phyloP scores from a whole-genome alignment of 2,888 invertebrate species.

The Leptinotarsa haldemani region DNA sequence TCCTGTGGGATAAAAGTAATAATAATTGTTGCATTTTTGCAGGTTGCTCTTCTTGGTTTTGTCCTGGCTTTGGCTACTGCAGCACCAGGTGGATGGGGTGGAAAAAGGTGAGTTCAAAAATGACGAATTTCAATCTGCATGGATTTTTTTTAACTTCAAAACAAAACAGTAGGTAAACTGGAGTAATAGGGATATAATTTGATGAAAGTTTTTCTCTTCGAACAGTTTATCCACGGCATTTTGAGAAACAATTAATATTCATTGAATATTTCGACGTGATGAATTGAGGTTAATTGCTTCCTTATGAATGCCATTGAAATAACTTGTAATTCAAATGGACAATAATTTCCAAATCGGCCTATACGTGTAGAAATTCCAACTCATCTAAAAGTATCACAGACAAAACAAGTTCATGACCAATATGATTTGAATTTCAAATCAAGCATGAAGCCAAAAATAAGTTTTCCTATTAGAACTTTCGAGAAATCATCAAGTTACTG shows the following conservation, averaged over 20 bases:
- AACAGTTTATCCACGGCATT: neutral
- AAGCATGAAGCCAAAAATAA: too few relatives aligned
- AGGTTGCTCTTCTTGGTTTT: constrained; percentile 29
- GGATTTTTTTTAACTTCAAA: neutral
- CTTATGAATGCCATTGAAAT: neutral
- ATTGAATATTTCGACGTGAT: neutral
- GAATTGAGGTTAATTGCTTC: constrained; percentile 5
- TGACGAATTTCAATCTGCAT: neutral
- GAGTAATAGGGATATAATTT: neutral
- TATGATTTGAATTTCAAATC: too few relatives aligned
- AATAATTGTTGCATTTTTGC: neutral
- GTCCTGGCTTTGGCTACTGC: constrained; percentile 28
- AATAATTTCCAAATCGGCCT: neutral
- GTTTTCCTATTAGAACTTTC: too few relatives aligned
- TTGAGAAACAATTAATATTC: neutral
- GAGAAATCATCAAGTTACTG: too few relatives aligned
- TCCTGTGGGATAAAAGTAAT: neutral
- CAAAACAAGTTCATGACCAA: too few relatives aligned
- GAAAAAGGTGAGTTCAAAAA: constrained; percentile 24
- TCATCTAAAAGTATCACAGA: neutral
- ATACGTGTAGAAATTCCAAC: neutral
- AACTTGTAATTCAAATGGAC: neutral
- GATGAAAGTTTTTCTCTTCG: neutral
- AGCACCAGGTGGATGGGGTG: constrained; percentile 26
- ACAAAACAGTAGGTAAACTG: neutral